These are phyloP conservation scores for Seriola rivoliana DNA, from an alignment of 2,113 vertebrate genomes.

Conservation along the genomic window DNA sequence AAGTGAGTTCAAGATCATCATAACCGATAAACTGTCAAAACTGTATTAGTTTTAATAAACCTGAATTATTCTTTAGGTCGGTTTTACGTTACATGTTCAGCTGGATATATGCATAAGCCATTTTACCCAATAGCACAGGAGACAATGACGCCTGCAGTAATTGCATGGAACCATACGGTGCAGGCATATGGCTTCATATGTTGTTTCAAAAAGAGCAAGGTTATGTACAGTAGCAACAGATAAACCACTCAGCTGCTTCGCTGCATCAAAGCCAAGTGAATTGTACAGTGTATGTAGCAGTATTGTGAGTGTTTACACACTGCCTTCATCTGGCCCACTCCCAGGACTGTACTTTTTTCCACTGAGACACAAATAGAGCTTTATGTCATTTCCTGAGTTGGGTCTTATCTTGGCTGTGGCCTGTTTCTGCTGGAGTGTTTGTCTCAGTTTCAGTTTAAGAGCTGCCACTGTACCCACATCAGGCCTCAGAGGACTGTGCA, in stretches of 20 bases:
- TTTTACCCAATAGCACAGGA: conserved; percentile 18
- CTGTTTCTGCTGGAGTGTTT: conserved; percentile 53
- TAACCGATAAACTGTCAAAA: not conserved
- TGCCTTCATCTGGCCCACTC: conserved; percentile 46
- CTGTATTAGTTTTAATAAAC: not conserved
- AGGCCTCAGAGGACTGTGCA: conserved; percentile 54
- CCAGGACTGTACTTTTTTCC: conserved; percentile 51
- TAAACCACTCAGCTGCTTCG: conserved; percentile 34
- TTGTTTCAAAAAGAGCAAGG: conserved; percentile 41
- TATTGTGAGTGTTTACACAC: conserved; percentile 52
- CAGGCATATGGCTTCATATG: conserved; percentile 57
- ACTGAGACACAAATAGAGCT: conserved; percentile 73
- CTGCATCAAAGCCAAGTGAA: conserved; percentile 10
- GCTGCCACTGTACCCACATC: conserved; percentile 38
- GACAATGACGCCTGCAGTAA: conserved; percentile 22
- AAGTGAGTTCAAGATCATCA: not conserved
- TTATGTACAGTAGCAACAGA: conserved; percentile 51
- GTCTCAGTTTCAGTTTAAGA: conserved; percentile 52
- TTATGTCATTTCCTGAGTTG: conserved; percentile 78
- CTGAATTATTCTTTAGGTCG: not conserved
- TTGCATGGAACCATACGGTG: conserved; percentile 60
- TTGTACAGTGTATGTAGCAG: not conserved
- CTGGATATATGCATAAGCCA: not conserved
- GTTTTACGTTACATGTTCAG: not conserved
- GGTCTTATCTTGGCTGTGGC: conserved; percentile 61